These are phyloP conservation scores for Bhutanitis thaidina DNA, from an alignment of 2,888 invertebrate genomes.

Conservation along the genomic window DNA sequence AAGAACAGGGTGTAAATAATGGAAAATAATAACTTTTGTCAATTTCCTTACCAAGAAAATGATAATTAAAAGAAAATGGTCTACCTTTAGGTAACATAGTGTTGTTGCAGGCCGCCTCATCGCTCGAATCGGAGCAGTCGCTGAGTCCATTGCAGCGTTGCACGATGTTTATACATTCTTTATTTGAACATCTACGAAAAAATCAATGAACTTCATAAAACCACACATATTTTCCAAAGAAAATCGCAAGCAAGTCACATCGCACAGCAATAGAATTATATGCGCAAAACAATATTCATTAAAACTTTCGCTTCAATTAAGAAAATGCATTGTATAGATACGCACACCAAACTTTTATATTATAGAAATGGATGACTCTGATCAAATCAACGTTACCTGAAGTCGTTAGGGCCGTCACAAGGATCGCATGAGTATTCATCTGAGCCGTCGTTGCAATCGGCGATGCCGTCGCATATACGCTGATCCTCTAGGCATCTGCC, in stretches of 20 bases:
- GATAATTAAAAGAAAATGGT: too few species aligned
- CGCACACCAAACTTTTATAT: background rate
- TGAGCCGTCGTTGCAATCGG: slow-evolving; percentile 81
- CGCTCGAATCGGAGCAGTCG: slow-evolving; percentile 80
- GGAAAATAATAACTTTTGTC: too few species aligned
- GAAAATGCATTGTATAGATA: background rate
- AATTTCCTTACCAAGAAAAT: too few species aligned
- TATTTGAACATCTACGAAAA: slow-evolving; percentile 60
- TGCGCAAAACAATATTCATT: background rate
- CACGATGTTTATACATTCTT: slow-evolving; percentile 64
- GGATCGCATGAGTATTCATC: slow-evolving; percentile 71
- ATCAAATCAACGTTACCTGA: slow-evolving; percentile 57
- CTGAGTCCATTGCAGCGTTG: slow-evolving; percentile 77
- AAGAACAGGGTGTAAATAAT: too few species aligned
- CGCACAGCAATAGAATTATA: too few species aligned
- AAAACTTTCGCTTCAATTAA: background rate
- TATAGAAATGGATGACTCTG: background rate
- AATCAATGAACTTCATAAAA: slow-evolving; percentile 23
- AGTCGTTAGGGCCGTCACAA: slow-evolving; percentile 56
- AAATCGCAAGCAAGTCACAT: slow-evolving; percentile 2
- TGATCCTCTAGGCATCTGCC: slow-evolving; percentile 80
- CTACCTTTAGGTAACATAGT: slow-evolving; percentile 43
- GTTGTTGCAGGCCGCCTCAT: slow-evolving; percentile 76
- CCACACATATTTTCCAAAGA: background rate
- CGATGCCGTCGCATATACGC: slow-evolving; percentile 78